These are phyloP conservation scores for Pinctada fucata DNA, from an alignment of 2,888 invertebrate genomes.

Conservation along the genomic window DNA sequence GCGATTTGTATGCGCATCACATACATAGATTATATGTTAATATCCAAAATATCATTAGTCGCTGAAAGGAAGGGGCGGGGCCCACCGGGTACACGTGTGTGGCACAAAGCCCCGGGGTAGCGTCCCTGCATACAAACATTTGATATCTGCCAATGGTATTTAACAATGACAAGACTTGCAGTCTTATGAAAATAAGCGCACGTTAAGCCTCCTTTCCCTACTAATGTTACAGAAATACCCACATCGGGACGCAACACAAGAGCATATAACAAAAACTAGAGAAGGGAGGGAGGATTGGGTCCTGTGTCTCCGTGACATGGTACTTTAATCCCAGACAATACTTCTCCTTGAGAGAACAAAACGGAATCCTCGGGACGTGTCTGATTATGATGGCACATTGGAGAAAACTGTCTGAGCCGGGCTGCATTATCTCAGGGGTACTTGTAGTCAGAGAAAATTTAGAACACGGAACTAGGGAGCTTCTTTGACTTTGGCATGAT, in stretches of 20 bases:
- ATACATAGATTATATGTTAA: slow-evolving; percentile 1
- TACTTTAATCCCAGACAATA: no score
- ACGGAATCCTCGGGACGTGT: no score
- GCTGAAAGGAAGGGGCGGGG: background rate
- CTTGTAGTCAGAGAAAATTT: no score
- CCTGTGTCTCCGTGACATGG: no score
- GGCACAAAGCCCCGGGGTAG: slow-evolving; percentile 10
- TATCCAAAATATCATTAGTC: slow-evolving; percentile 1
- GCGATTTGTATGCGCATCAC: background rate
- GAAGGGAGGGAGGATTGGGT: background rate
- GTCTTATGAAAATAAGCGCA: background rate
- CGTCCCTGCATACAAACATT: slow-evolving; percentile 9
- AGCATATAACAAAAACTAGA: background rate
- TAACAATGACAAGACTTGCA: slow-evolving; percentile 1
- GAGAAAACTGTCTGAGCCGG: no score
- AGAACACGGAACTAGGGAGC: no score
- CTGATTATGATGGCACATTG: no score
- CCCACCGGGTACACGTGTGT: slow-evolving; percentile 3
- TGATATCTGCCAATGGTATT: background rate
- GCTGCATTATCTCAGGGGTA: no score
- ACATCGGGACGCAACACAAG: background rate
- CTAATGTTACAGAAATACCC: background rate
- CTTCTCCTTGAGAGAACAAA: no score
- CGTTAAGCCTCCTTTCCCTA: background rate
- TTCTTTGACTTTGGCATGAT: no score